phyloP scores from a whole-genome alignment of 2,888 invertebrate genomes.

The Dichetophora obliterata region DNA sequence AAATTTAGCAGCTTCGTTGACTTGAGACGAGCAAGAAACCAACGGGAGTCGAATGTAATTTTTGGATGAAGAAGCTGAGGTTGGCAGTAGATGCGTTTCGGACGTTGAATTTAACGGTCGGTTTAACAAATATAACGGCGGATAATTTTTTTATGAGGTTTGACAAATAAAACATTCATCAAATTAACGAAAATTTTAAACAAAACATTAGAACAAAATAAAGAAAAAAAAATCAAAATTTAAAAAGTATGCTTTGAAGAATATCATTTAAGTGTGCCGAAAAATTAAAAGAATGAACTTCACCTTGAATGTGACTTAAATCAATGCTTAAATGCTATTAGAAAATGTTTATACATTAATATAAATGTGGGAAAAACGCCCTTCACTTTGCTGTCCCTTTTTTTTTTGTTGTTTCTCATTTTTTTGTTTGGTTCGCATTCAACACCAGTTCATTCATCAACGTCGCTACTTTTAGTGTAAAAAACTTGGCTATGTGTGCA shows the following conservation, averaged over 20 bases:
- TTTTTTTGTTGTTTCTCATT: conserved; percentile 36
- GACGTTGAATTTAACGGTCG: conserved; percentile 68
- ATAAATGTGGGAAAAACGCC: background rate
- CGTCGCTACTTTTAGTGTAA: conserved; percentile 18
- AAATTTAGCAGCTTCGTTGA: too few species aligned
- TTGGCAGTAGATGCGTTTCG: conserved; percentile 65
- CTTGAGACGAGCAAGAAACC: too few species aligned
- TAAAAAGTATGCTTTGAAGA: background rate
- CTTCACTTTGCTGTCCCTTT: conserved; percentile 3
- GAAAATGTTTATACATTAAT: background rate
- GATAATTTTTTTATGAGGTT: background rate
- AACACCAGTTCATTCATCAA: conserved; percentile 33
- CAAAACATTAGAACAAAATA: background rate
- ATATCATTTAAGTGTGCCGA: background rate
- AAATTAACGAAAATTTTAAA: background rate
- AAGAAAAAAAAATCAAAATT: conserved; percentile 4
- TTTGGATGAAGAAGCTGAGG: conserved; percentile 54
- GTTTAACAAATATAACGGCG: conserved; percentile 44
- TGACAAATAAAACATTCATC: background rate
- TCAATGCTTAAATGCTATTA: background rate
- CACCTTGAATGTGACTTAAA: background rate
- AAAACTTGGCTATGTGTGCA: background rate
- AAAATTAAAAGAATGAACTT: background rate
- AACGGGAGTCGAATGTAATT: conserved; percentile 50
- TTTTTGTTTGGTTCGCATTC: conserved; percentile 26